Conservation (phyloP, 2,113 vertebrate species). For the Triplophysa tibetana region DNA sequence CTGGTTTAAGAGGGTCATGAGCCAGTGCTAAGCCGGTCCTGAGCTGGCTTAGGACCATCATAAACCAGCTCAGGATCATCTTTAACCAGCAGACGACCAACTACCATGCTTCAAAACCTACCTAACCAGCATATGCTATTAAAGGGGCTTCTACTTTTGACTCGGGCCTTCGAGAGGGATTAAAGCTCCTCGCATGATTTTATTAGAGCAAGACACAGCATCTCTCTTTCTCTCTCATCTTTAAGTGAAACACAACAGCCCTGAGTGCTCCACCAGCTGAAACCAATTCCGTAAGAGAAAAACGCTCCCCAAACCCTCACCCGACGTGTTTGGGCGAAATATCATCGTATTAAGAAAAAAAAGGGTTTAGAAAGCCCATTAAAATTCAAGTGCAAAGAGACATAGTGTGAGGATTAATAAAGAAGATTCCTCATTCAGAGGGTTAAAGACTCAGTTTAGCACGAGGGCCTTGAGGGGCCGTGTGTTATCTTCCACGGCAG, state of each 20-base stretch:
- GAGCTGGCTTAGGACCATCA: too few species aligned
- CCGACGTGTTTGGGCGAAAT: slow-evolving; percentile 43
- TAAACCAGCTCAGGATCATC: too few species aligned
- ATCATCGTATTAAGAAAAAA: slow-evolving; percentile 51
- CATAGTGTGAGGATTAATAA: slow-evolving; percentile 76
- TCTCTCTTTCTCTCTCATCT: slow-evolving; percentile 27
- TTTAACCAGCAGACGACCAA: too few species aligned
- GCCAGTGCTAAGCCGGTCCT: too few species aligned
- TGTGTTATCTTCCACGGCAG: slow-evolving; percentile 19
- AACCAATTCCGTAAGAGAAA: slow-evolving; percentile 67
- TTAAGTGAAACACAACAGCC: slow-evolving; percentile 61
- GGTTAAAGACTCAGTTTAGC: slow-evolving; percentile 52
- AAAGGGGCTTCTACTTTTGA: slow-evolving; percentile 67
- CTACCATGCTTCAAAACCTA: too few species aligned
- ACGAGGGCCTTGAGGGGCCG: slow-evolving; percentile 27
- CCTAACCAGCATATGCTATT: too few species aligned
- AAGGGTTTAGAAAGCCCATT: slow-evolving; percentile 75
- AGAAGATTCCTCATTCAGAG: slow-evolving; percentile 69
- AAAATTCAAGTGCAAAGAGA: slow-evolving; percentile 71
- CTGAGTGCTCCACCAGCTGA: slow-evolving; percentile 72
- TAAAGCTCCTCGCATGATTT: slow-evolving; percentile 71
- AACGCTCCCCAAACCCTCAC: slow-evolving; percentile 59
- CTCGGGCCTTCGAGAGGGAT: slow-evolving; percentile 71
- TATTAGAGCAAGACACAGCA: slow-evolving; percentile 65
- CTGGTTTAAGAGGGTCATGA: too few species aligned